Evolutionary conservation across 1,140 invertebrate species (phyloP).

Genomic region (Antheraea pernyi): DNA sequence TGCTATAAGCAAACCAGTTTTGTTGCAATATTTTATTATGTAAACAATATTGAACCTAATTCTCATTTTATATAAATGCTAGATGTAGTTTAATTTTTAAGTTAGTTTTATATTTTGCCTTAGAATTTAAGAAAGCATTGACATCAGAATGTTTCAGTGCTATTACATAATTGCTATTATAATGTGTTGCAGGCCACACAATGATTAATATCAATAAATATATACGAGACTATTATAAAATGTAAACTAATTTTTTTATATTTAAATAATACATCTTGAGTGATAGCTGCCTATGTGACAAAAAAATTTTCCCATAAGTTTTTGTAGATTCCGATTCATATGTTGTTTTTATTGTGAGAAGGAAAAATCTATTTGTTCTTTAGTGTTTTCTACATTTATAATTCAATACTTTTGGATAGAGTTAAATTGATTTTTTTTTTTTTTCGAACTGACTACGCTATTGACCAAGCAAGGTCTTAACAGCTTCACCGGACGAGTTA

Average conservation of each 20-base stretch:
- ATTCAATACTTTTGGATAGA: too few species aligned
- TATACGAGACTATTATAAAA: background rate
- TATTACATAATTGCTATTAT: background rate
- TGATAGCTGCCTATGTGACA: background rate
- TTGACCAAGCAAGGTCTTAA: too few species aligned
- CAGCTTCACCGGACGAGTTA: too few species aligned
- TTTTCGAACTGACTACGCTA: too few species aligned
- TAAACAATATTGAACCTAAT: conserved; percentile 39
- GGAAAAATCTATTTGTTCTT: too few species aligned
- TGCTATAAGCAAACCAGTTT: conserved; percentile 60
- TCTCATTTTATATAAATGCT: conserved; percentile 17
- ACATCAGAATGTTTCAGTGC: background rate
- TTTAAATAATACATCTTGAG: background rate
- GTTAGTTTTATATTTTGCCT: conserved; percentile 7
- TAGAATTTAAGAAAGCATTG: background rate
- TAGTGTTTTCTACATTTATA: too few species aligned
- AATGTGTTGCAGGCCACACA: background rate
- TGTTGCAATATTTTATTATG: conserved; percentile 59
- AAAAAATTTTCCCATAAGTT: too few species aligned
- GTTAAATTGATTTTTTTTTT: too few species aligned
- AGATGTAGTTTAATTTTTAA: conserved; percentile 8
- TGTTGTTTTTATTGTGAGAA: too few species aligned
- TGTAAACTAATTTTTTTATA: background rate
- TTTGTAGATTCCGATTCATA: too few species aligned
- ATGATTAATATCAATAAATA: background rate